phyloP scores from a whole-genome alignment of 2,888 invertebrate genomes.

The Iphiclides podalirius region DNA sequence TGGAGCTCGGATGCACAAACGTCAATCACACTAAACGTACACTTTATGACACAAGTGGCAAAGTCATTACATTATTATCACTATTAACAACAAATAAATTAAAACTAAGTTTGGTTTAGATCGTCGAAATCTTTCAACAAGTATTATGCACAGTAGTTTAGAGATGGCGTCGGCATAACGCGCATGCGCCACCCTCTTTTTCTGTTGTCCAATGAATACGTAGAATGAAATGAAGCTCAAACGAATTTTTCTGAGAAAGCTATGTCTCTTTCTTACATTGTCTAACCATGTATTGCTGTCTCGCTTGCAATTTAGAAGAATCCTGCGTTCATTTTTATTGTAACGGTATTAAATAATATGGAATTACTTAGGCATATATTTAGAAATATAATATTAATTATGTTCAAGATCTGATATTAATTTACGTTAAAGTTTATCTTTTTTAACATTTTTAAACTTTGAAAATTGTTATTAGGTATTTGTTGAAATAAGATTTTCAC shows the following conservation, averaged over 20 bases:
- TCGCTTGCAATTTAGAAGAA: slow-evolving; percentile 12
- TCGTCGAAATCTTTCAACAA: slow-evolving; percentile 53
- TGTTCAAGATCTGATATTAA: too few species aligned
- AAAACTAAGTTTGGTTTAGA: slow-evolving; percentile 52
- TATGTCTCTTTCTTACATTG: slow-evolving; percentile 32
- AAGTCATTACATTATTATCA: slow-evolving; percentile 63
- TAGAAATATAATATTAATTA: too few species aligned
- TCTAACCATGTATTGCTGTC: slow-evolving; percentile 13
- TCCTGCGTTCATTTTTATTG: slow-evolving; percentile 22
- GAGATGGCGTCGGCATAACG: slow-evolving; percentile 80
- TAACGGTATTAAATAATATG: slow-evolving; percentile 12
- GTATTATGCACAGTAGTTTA: slow-evolving; percentile 70
- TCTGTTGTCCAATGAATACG: slow-evolving; percentile 62
- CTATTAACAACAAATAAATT: slow-evolving; percentile 55
- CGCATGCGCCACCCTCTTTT: slow-evolving; percentile 78
- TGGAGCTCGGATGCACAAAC: slow-evolving; percentile 46
- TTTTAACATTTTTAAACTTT: too few species aligned
- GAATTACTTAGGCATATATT: not conserved
- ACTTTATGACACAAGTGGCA: slow-evolving; percentile 52
- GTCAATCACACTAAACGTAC: slow-evolving; percentile 45
- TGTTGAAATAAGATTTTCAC: too few species aligned
- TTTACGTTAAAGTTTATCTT: too few species aligned
- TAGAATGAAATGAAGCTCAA: slow-evolving; percentile 51
- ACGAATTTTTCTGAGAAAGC: slow-evolving; percentile 48
- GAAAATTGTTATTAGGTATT: too few species aligned